Evolutionary conservation across 2,888 invertebrate species (phyloP).

Genomic region (Gisinianus flammeolus): DNA sequence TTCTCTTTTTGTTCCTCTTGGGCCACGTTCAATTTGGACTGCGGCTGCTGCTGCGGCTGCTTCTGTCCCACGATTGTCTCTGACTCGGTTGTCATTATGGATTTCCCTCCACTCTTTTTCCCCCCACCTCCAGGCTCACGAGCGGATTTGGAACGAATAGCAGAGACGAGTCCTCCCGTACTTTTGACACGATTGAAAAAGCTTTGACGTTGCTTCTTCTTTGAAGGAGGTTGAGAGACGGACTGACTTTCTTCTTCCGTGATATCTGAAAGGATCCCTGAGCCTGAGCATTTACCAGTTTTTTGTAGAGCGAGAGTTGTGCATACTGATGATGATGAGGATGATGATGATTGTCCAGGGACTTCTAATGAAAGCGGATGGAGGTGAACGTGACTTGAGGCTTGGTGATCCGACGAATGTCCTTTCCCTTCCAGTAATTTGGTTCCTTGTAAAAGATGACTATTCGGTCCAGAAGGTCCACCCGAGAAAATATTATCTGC

Average conservation of each 20-base stretch:
- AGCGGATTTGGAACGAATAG: neutral
- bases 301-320: too few species aligned
- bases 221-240: neutral
- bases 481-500: constrained; percentile 62
- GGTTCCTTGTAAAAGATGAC: neutral
- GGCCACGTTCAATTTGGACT: neutral
- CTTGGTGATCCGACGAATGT: neutral
- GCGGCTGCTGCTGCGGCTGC: neutral
- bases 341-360: neutral
- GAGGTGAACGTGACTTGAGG: neutral
- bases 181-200: constrained; percentile 33
- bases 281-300: neutral
- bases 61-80: neutral
- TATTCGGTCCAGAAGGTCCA: neutral
- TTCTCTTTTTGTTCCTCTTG: too few species aligned
- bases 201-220: neutral
- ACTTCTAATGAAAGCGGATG: neutral
- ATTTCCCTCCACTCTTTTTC: neutral
- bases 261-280: constrained; percentile 13
- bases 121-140: neutral
- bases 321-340: neutral
- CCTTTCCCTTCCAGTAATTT: neutral
- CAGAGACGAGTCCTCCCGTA: constrained; percentile 7
- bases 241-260: constrained; percentile 26
- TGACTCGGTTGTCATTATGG: neutral